Base-by-base conservation (phyloP, 1,140 invertebrate species). In the Pogonomyrmex californicus region DNA sequence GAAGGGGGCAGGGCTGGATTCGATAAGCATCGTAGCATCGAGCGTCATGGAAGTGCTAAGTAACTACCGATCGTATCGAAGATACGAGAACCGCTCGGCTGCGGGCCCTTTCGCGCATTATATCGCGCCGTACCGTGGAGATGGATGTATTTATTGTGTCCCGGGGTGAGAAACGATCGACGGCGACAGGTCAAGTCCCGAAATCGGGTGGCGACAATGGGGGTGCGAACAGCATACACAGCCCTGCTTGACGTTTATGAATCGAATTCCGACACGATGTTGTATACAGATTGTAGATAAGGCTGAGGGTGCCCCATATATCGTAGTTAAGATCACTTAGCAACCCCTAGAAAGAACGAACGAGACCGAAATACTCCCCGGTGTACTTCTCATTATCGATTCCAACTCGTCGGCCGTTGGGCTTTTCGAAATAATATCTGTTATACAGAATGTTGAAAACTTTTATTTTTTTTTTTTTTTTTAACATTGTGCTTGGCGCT, bases 11-110 rank as follows among this genome's bases (percentile, higher is more conserved):
- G 87, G 79, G 90, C 90, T 89, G 91, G 90, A 23, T 90, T 93
- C 91, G 94, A 94, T 95, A 94, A 91, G 90, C 85, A 95, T 95
- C 94, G 89, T 91, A 91, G 44, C 63, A 70, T 81, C 92, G 90
- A 91, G 91, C 92, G 92, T 93, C 93, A 91, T 92, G 92, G 91
- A 95, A 94, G 94, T 94, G 94, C 94, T 94, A 95, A 95, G 93
- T 95, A 95, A 95, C 93, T 94, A 94, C 93, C 93, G 94, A 95
- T 95, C 92, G 91, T 90, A 92, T 93, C 91, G 89, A 56, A 92
- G 93, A 95, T 94, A 94, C 44, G 76, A 77, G 82, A 63, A 47
- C 44, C 66, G 58, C 60, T 68, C 77, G 70, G 14, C 70, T 77
- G 83, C 49, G 63, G 88, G 85, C 77, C 82, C 90, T 86, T 92